phyloP scores from a whole-genome alignment of 2,888 invertebrate species.

The Trimorus sp. region DNA sequence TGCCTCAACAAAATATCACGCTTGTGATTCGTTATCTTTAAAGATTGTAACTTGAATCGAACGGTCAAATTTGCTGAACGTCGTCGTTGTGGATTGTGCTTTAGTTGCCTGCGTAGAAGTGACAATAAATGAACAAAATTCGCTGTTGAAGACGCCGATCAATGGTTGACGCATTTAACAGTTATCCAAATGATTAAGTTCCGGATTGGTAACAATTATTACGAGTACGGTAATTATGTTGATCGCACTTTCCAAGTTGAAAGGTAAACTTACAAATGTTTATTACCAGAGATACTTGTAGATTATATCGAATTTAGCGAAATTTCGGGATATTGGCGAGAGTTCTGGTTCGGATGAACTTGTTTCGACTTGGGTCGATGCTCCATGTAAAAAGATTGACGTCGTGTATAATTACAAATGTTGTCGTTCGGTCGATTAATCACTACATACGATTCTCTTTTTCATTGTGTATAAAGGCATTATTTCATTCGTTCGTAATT shows the following conservation, averaged over 20 bases:
- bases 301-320: constrained; percentile 37
- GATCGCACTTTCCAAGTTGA: constrained; percentile 33
- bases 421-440: constrained; percentile 37
- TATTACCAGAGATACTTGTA: constrained; percentile 21
- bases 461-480: constrained; percentile 53
- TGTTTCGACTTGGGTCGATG: constrained; percentile 23
- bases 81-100: constrained; percentile 25
- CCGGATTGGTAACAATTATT: no score
- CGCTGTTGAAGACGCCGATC: constrained; percentile 19
- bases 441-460: constrained; percentile 31
- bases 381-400: constrained; percentile 57
- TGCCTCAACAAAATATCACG: constrained; percentile 34
- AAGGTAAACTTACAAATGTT: constrained; percentile 33
- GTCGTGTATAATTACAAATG: constrained; percentile 24
- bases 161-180: constrained; percentile 21
- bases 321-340: constrained; percentile 13
- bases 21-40: constrained; percentile 34
- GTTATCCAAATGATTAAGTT: constrained; percentile 1
- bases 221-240: constrained; percentile 13
- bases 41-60: constrained; percentile 5
- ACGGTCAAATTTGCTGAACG: constrained; percentile 1
- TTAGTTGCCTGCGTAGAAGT: constrained; percentile 44
- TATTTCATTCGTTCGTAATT: constrained; percentile 48
- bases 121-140: constrained; percentile 53
- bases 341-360: constrained; percentile 20